Percentiles rank a stretch among this genome's conserved stretches.
phyloP scores from a whole-genome alignment of 1,140 invertebrate species.

The Adoxophyes honmai region DNA sequence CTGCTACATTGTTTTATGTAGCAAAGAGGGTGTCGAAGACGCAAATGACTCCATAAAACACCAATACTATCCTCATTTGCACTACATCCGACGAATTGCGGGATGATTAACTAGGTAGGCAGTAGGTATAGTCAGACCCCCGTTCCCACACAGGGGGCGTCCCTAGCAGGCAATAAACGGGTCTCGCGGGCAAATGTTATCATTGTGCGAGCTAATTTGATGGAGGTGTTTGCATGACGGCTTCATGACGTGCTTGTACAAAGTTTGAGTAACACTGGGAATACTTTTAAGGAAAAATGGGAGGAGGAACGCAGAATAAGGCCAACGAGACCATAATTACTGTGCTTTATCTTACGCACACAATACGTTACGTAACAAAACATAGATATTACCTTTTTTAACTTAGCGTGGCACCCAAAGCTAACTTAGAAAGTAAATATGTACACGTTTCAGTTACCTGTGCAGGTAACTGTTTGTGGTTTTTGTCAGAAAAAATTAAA shows the following conservation, averaged over 20 bases:
- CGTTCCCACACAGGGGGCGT: slow-evolving; percentile 16
- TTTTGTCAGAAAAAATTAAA: background rate
- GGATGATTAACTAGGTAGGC: background rate
- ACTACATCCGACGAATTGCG: background rate
- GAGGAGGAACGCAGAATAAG: no score
- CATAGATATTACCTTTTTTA: no score
- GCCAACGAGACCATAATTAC: no score
- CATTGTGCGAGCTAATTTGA: slow-evolving; percentile 34
- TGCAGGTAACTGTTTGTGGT: background rate
- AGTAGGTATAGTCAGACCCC: slow-evolving; percentile 1
- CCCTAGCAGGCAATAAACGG: slow-evolving; percentile 33
- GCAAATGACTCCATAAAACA: background rate
- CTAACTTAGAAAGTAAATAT: background rate
- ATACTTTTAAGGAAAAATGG: no score
- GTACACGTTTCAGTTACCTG: background rate
- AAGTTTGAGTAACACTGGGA: no score
- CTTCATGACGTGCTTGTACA: background rate
- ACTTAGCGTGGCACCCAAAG: no score
- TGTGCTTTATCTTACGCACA: no score
- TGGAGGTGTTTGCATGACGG: slow-evolving; percentile 24
- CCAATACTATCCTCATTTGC: background rate
- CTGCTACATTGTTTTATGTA: no score
- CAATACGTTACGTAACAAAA: no score
- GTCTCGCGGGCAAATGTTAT: slow-evolving; percentile 32
- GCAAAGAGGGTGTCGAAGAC: no score